Percentiles rank a stretch among this genome's conserved stretches.
These are phyloP conservation scores for Phymorhynchus buccinoides DNA, from an alignment of 1,140 invertebrate genomes.

Conservation along the genomic window DNA sequence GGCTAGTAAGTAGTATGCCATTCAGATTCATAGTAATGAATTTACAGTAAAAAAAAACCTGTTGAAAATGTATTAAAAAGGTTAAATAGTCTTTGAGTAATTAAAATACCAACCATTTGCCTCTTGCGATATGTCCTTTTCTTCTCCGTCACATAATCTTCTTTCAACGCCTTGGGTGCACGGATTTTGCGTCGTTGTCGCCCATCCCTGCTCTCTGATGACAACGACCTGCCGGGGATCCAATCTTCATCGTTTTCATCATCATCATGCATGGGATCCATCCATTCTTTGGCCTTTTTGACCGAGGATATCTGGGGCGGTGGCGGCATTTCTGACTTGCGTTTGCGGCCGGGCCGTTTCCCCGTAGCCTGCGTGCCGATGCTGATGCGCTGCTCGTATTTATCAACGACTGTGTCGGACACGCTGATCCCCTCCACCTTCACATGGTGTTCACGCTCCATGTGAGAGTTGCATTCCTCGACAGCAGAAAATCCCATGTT, in stretches of 20 bases:
- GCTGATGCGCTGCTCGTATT: slow-evolving; percentile 48
- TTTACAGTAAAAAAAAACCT: too few relatives aligned
- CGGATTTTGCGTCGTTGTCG: slow-evolving; percentile 56
- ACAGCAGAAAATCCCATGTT: slow-evolving; percentile 66
- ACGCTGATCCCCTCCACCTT: slow-evolving; percentile 32
- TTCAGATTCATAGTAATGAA: too few relatives aligned
- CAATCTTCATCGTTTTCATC: slow-evolving; percentile 52
- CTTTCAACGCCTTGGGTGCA: slow-evolving; percentile 65
- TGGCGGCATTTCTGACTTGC: slow-evolving; percentile 51
- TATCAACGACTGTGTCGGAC: slow-evolving; percentile 12
- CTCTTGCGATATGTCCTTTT: slow-evolving; percentile 48
- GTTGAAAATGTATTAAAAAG: background rate
- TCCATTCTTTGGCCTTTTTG: slow-evolving; percentile 38
- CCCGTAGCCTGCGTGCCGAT: slow-evolving; percentile 58
- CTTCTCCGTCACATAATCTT: slow-evolving; percentile 66
- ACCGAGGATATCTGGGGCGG: slow-evolving; percentile 20
- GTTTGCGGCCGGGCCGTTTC: slow-evolving; percentile 53
- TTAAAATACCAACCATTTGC: background rate
- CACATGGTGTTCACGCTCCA: slow-evolving; percentile 63
- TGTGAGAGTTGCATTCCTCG: slow-evolving; percentile 70
- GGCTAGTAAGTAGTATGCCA: too few relatives aligned
- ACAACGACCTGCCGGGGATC: slow-evolving; percentile 39
- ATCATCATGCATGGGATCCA: slow-evolving; percentile 17
- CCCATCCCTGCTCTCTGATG: slow-evolving; percentile 43
- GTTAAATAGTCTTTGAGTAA: background rate